These are phyloP conservation scores for Seira musarum DNA, from an alignment of 2,888 invertebrate species.

Conservation along the genomic window DNA sequence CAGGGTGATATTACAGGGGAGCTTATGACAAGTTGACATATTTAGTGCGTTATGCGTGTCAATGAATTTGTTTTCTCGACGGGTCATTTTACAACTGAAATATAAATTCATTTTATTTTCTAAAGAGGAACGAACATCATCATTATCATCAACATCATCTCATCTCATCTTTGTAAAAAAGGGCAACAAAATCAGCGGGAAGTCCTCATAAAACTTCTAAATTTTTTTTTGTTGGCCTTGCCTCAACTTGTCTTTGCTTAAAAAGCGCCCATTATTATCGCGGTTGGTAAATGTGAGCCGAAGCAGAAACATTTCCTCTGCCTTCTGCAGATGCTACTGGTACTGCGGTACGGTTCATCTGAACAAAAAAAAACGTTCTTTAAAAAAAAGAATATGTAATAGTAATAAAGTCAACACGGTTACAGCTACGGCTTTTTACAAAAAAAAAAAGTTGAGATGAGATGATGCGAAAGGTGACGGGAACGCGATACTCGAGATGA, in stretches of 20 bases:
- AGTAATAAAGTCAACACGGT: too few species aligned
- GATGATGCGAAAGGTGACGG: too few species aligned
- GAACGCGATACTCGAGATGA: too few species aligned
- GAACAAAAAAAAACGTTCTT: neutral
- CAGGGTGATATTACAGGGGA: constrained; percentile 31
- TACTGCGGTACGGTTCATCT: constrained; percentile 18
- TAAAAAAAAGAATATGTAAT: too few species aligned
- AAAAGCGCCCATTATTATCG: constrained; percentile 4
- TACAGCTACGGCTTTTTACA: too few species aligned
- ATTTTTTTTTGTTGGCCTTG: constrained; percentile 17
- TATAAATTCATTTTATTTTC: neutral
- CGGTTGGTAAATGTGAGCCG: constrained; percentile 26
- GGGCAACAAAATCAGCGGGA: too few species aligned
- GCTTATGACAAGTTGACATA: constrained; percentile 56
- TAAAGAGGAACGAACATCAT: too few species aligned
- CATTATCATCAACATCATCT: too few species aligned
- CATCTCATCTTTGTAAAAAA: too few species aligned
- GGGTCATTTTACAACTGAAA: constrained; percentile 28
- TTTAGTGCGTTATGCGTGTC: constrained; percentile 56
- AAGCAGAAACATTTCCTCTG: constrained; percentile 29
- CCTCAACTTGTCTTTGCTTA: constrained; percentile 9
- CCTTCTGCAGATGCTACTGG: neutral
- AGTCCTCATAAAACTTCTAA: too few species aligned
- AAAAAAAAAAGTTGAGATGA: too few species aligned
- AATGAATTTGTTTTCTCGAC: constrained; percentile 50